Conservation (phyloP, 92 coral and sea anemone species). For the Epizoanthus fatuus region DNA sequence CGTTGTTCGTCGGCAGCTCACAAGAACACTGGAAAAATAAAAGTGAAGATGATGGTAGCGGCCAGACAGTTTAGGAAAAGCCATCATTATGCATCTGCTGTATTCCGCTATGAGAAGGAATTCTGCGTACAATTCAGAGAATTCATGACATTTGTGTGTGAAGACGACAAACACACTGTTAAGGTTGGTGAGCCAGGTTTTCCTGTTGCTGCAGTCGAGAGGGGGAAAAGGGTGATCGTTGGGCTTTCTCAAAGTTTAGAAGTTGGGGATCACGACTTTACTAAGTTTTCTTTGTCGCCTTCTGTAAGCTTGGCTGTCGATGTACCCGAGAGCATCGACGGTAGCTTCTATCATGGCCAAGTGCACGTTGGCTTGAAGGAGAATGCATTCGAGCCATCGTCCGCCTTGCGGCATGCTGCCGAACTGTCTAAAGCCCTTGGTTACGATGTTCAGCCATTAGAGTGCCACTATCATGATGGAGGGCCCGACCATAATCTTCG, state of each 20-base stretch:
- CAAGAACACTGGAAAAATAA: constrained; percentile 54
- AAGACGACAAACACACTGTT: constrained; percentile 75
- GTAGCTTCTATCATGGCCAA: constrained; percentile 67
- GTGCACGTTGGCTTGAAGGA: constrained; percentile 67
- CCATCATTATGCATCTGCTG: constrained; percentile 70
- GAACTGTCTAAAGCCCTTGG: constrained; percentile 26
- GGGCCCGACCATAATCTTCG: constrained; percentile 50
- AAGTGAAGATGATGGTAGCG: constrained; percentile 67
- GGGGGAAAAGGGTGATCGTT: constrained; percentile 66
- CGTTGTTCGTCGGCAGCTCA: constrained; percentile 60
- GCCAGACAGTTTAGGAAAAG: constrained; percentile 62
- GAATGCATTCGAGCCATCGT: constrained; percentile 53
- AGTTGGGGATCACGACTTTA: constrained; percentile 79
- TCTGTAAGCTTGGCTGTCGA: constrained; percentile 68
- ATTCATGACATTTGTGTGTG: constrained; percentile 63
- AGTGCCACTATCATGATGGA: constrained; percentile 55
- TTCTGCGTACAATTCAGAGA: constrained; percentile 53
- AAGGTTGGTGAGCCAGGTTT: constrained; percentile 74
- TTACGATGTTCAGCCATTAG: not conserved
- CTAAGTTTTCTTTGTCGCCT: constrained; percentile 70
- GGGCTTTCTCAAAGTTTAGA: constrained; percentile 61
- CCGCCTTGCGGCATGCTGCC: constrained; percentile 70
- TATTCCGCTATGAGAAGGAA: constrained; percentile 59
- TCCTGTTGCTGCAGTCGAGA: constrained; percentile 75
- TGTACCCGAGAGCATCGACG: constrained; percentile 58